Evolutionary conservation across 2,113 vertebrate species (phyloP), one percentile per base, ranked within the genome.

Genomic region (Psilopogon haemacephalus): DNA sequence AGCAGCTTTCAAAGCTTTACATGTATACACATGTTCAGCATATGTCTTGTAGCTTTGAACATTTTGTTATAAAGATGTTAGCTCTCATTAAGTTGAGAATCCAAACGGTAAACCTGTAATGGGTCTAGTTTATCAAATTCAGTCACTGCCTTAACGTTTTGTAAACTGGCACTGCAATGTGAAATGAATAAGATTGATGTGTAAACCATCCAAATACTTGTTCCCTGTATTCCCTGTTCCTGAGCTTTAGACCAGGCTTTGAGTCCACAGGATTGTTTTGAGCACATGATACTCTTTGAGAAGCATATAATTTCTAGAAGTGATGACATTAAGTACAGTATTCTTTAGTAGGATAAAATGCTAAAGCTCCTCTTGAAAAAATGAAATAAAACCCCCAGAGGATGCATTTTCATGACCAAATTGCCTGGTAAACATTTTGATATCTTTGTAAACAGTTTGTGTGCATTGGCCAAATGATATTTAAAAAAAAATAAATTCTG

Each of bases 11-110:
- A 96, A 97, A 97, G 86, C 86, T 95, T 89, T 94, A 72, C 79
- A 32, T 95, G 68, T 93, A 77, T 94, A 96, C 96, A 95, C 92
- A 88, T 96, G 97, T 92, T 95, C 71, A 94, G 81, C 97, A 97
- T 90, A 95, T 98, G 97, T 97, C 88, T 80, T 88, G 84, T 19
- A 86, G 87, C 94, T 96, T 97, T 94, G 94, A 95, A 89, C 84
- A 48, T 91, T 93, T 95, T 96, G 69, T 96, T 87, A 77, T 71
- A 82, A 94, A 90, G 86, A 68, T 73, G 83, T 94, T 89, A 74
- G 55, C 79, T 95, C 71, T 92, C 84, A 88, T 92, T 95, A 92
- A 90, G 74, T 75, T 37, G 72, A 89, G 82, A 88, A 94, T 82
- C 42, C 54, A 82, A 77, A 86, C 56, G 88, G 55, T 90, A 87